Base-by-base conservation (phyloP, 2,797 vertebrate species). In the Smutsia temminckii region DNA sequence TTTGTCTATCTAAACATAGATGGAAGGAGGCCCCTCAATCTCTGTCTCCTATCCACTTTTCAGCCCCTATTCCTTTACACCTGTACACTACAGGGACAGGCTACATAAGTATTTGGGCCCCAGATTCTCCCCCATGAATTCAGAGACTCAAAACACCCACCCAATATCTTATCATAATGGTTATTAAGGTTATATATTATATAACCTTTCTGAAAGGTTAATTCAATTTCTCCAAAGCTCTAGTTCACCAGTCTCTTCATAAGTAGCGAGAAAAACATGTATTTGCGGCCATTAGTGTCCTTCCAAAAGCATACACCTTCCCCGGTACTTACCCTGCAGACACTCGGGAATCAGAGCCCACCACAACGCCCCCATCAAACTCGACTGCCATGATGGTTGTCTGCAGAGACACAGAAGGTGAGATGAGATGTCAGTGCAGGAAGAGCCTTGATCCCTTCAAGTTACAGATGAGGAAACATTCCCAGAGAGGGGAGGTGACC, bases 281-380 rank as follows among this genome's bases (percentile, higher is more conserved):
- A 12, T 14, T 21, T 18, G 40, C 51, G 18, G 16, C 6, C 53
- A 14, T 34, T 12, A 1, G 34, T 25, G 57, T 85, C 63, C 29
- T 89, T 42, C 74, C 23, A 29, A 59, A 64, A 53, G 69, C 25
- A 51, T 1, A 6, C 7, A 2, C 9, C 6, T 37, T 32, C 25
- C 1, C n/a, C 2, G 25, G 27, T 55, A 96, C 99, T 98, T 95
- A 99, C 99, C 99, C 99, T 3, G 99, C 99, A n/a, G 99, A 99
- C 53, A 99, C 99, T 2, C 99, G 97, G 13, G 99, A 99, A 14
- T 99, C 99, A 1, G 99, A 99, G 1, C 99, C 99, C 64, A 99
- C 55, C 64, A 99, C 98, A 1, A 99, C 99, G 1, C 99, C 99
- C 13, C 98, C 99, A 8, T 99, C 88, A 94, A 97, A 99, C 93